Conservation (phyloP, 2,113 vertebrate genomes). For the Saccopteryx bilineata region DNA sequence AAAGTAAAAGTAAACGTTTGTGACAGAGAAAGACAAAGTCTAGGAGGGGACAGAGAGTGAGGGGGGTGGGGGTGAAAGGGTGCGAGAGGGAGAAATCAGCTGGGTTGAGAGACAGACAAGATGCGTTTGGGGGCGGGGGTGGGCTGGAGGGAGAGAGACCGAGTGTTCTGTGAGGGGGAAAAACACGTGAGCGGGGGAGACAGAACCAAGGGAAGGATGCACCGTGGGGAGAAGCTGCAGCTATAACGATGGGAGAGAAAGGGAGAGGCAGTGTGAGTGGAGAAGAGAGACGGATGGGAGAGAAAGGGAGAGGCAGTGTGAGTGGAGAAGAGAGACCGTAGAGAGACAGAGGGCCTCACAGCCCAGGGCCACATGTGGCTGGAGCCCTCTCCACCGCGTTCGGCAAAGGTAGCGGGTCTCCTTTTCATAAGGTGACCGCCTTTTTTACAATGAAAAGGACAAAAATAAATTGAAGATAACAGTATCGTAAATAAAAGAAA, state of each 20-base stretch:
- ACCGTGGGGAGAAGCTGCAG: neutral
- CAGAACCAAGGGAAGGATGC: neutral
- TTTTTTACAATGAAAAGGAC: no score
- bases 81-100: neutral
- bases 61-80: neutral
- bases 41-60: neutral
- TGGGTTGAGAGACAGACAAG: neutral
- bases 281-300: neutral
- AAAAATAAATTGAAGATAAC: no score
- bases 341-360: neutral
- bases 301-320: neutral
- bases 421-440: neutral
- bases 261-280: neutral
- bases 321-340: neutral
- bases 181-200: neutral
- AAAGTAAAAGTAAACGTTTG: neutral
- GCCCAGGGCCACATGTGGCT: fast-evolving
- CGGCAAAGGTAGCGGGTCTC: neutral
- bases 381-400: neutral
- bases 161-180: fast-evolving
- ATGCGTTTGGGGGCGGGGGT: neutral
- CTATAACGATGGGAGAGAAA: neutral
- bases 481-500: no score
- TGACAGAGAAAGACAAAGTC: neutral
- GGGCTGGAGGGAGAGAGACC: neutral